Evolutionary conservation across 2,888 invertebrate species (phyloP).

Genomic region (Candidula unifasciata): DNA sequence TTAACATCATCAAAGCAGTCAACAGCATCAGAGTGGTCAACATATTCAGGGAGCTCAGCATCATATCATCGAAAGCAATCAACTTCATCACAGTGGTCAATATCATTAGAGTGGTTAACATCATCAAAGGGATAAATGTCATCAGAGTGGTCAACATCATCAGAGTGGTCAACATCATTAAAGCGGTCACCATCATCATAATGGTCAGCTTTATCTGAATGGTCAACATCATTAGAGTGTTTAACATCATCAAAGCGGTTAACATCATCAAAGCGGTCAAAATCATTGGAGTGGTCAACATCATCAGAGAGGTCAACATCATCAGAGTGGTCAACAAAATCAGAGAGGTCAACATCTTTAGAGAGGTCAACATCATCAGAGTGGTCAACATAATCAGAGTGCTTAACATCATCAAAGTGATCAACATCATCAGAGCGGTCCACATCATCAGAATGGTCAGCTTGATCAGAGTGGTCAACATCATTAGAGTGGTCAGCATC

Average conservation of each 20-base stretch:
- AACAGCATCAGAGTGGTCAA: too few relatives aligned
- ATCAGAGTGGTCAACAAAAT: not conserved
- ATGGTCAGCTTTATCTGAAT: not conserved
- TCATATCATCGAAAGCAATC: too few relatives aligned
- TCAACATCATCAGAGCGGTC: not conserved
- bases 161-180: too few relatives aligned
- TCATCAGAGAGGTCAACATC: not conserved
- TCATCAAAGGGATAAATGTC: too few relatives aligned
- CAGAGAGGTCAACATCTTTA: not conserved
- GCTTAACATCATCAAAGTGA: not conserved
- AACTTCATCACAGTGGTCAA: too few relatives aligned
- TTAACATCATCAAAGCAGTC: too few relatives aligned
- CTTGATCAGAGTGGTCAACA: not conserved
- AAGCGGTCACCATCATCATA: not conserved
- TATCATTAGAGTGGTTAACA: too few relatives aligned
- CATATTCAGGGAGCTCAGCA: too few relatives aligned
- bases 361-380: not conserved
- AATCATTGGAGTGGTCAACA: not conserved
- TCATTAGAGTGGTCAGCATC: not conserved
- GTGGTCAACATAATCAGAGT: too few relatives aligned
- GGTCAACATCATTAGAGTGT: not conserved
- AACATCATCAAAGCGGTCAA: not conserved
- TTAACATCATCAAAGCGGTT: not conserved
- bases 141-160: too few relatives aligned
- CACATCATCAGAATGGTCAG: not conserved